Conservation (phyloP, 2,113 vertebrate genomes). For the Hypanus sabinus region DNA sequence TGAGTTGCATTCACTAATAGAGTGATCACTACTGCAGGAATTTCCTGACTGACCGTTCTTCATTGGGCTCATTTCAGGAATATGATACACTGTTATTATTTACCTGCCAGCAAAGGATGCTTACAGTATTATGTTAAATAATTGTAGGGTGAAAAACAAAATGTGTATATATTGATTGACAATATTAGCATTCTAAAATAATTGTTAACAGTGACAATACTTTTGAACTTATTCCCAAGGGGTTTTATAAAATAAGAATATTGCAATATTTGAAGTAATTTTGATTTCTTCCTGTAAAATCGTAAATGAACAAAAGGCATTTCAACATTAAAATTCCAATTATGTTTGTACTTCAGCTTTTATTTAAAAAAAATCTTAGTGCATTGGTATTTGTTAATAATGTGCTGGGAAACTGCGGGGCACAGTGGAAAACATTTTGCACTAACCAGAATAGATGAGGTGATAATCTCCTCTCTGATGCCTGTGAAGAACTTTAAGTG, state of each 20-base stretch:
- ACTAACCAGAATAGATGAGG: not conserved
- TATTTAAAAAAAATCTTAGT: not conserved
- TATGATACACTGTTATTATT: not conserved
- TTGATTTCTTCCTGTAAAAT: not conserved
- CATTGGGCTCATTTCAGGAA: not conserved
- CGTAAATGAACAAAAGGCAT: not conserved
- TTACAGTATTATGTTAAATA: not conserved
- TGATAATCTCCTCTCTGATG: constrained; percentile 10
- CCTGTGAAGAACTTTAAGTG: not conserved
- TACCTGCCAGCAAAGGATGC: not conserved
- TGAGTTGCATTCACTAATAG: not conserved
- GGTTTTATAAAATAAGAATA: not conserved
- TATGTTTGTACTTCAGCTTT: not conserved
- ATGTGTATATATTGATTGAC: not conserved
- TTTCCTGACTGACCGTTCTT: not conserved
- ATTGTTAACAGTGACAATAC: not conserved
- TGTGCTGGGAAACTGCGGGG: not conserved
- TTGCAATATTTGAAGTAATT: not conserved
- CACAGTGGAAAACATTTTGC: not conserved
- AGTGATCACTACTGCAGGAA: not conserved
- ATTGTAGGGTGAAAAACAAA: not conserved
- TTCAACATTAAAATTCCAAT: not conserved
- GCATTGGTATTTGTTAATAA: constrained; percentile 1
- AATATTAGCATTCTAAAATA: not conserved
- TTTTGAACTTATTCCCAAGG: not conserved